phyloP scores from a whole-genome alignment of 1,140 invertebrate genomes.

The Liolophura sinensis region DNA sequence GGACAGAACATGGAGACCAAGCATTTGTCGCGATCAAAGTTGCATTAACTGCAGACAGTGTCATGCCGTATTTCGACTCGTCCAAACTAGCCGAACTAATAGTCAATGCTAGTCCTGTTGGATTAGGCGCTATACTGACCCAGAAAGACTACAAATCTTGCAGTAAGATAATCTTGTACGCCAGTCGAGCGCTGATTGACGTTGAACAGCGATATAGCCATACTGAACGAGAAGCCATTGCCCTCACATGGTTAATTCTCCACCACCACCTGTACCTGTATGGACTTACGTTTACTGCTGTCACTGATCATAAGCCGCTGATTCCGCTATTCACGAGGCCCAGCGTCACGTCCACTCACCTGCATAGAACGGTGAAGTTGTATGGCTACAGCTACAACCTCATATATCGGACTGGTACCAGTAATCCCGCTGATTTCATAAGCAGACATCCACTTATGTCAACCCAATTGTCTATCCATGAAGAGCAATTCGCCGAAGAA shows the following conservation, averaged over 20 bases:
- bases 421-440: constrained; percentile 28
- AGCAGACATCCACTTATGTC: constrained; percentile 18
- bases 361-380: too few relatives aligned
- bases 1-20: too few relatives aligned
- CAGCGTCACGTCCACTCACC: too few relatives aligned
- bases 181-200: background rate
- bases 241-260: too few relatives aligned
- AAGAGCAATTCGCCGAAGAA: constrained; percentile 17
- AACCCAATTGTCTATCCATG: constrained; percentile 17
- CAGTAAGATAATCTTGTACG: background rate
- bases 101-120: background rate
- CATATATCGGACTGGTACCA: constrained; percentile 1
- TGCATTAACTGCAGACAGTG: too few relatives aligned
- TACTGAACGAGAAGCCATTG: background rate
- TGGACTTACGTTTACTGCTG: background rate
- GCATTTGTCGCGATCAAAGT: too few relatives aligned
- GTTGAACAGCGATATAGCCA: background rate
- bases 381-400: constrained; percentile 4
- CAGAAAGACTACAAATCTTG: too few relatives aligned
- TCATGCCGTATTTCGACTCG: too few relatives aligned
- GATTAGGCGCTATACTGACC: background rate
- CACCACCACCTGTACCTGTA: background rate
- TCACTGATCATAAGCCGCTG: constrained; percentile 2
- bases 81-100: too few relatives aligned
- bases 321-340: too few relatives aligned